Conservation (phyloP, 2,888 invertebrate genomes). For the Onthophagus sagittarius region DNA sequence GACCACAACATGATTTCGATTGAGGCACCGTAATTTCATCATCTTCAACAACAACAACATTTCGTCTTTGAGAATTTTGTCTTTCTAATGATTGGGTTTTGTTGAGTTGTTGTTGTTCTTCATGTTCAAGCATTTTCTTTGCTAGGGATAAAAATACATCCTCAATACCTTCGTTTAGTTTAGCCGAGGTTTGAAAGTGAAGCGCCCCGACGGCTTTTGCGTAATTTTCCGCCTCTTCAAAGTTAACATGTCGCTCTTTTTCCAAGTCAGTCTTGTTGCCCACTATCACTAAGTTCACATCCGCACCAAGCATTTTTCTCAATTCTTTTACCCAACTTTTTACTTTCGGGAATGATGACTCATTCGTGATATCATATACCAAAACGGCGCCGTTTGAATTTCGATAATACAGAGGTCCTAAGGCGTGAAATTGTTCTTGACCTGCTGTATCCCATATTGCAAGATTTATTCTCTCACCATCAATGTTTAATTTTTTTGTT, state of each 20-base stretch:
- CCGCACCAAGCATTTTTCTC: slow-evolving; percentile 90
- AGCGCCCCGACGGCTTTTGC: slow-evolving; percentile 86
- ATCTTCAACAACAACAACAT: slow-evolving; percentile 45
- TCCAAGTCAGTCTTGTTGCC: slow-evolving; percentile 98
- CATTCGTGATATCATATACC: slow-evolving; percentile 97
- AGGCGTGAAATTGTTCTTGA: slow-evolving; percentile 93
- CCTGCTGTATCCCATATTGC: slow-evolving; percentile 99
- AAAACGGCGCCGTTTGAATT: slow-evolving; percentile 96
- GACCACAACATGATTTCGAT: slow-evolving; percentile 39
- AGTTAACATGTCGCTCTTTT: slow-evolving; percentile 78
- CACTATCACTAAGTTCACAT: slow-evolving; percentile 87
- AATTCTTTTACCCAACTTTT: slow-evolving; percentile 98
- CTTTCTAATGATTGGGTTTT: slow-evolving; percentile 35
- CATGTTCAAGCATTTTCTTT: slow-evolving; percentile 63
- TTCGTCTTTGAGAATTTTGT: slow-evolving; percentile 43
- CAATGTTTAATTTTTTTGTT: slow-evolving; percentile 87
- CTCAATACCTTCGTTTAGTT: slow-evolving; percentile 85
- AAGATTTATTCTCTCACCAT: slow-evolving; percentile 83
- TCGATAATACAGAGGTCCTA: slow-evolving; percentile 97
- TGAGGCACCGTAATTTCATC: slow-evolving; percentile 38
- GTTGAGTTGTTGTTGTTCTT: slow-evolving; percentile 39
- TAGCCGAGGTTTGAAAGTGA: slow-evolving; percentile 92
- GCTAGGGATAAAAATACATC: slow-evolving; percentile 85
- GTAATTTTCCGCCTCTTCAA: slow-evolving; percentile 85
- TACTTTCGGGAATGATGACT: slow-evolving; percentile 93